These are phyloP conservation scores for Embidobia sp. DNA, from an alignment of 2,888 invertebrate genomes.

Conservation along the genomic window DNA sequence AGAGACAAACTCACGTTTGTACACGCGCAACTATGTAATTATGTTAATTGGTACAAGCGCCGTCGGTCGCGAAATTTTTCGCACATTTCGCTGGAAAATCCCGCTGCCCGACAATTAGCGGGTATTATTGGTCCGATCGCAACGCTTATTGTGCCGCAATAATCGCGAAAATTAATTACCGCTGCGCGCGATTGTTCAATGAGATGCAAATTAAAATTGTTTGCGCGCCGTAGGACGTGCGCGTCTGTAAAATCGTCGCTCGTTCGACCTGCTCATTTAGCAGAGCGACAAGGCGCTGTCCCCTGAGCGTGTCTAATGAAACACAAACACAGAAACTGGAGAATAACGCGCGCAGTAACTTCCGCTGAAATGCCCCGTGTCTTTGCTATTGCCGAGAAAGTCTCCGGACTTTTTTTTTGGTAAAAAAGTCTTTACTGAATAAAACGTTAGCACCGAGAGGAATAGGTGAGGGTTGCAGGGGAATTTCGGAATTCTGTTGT, in stretches of 20 bases:
- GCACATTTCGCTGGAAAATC: too few relatives aligned
- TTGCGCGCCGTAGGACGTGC: slow-evolving; percentile 3
- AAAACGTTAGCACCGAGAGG: too few relatives aligned
- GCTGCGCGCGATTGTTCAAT: too few relatives aligned
- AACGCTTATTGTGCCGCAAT: too few relatives aligned
- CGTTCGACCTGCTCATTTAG: slow-evolving; percentile 33
- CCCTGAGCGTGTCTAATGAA: slow-evolving; percentile 37
- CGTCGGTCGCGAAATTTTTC: too few relatives aligned
- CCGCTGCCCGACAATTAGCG: too few relatives aligned
- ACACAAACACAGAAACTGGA: slow-evolving; percentile 46
- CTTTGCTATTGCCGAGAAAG: slow-evolving; percentile 43
- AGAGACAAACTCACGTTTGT: slow-evolving; percentile 26
- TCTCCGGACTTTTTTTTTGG: slow-evolving; percentile 45
- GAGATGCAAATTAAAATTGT: slow-evolving; percentile 19
- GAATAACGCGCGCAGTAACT: slow-evolving; percentile 39
- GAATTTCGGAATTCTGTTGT: too few relatives aligned
- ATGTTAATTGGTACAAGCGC: slow-evolving; percentile 17
- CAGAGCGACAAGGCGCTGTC: slow-evolving; percentile 13
- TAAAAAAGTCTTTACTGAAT: slow-evolving; percentile 1
- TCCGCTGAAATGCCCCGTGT: slow-evolving; percentile 27
- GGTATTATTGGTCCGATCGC: too few relatives aligned
- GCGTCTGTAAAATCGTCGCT: slow-evolving; percentile 9
- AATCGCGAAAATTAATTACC: too few relatives aligned
- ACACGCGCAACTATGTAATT: slow-evolving; percentile 10
- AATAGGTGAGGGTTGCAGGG: too few relatives aligned